Percentiles rank a stretch among this genome's conserved stretches.
phyloP scores from a whole-genome alignment of 2,797 vertebrate genomes.

The Sphenopsis melanotis region DNA sequence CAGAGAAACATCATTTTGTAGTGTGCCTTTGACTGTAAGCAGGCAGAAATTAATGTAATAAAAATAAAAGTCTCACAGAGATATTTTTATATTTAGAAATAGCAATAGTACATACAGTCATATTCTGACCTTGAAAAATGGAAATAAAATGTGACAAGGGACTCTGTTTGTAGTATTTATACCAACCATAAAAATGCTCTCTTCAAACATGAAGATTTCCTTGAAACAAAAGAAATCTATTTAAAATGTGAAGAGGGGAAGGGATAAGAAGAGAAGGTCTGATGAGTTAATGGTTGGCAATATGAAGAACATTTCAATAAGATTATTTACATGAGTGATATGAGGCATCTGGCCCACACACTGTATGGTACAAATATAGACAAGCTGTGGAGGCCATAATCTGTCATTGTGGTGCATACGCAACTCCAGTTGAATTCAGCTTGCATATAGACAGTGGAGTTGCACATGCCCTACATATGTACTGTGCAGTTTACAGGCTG shows the following conservation, averaged over 20 bases:
- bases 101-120: constrained; percentile 19
- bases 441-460: background rate
- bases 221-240: constrained; percentile 43
- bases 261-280: constrained; percentile 20
- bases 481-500: background rate
- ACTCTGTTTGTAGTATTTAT: constrained; percentile 17
- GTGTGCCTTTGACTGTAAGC: background rate
- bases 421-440: constrained; percentile 18
- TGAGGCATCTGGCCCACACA: constrained; percentile 33
- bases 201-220: constrained; percentile 15
- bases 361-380: constrained; percentile 40
- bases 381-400: constrained; percentile 49
- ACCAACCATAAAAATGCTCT: background rate
- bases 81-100: constrained; percentile 56
- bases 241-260: constrained; percentile 48
- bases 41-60: constrained; percentile 51
- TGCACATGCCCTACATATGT: background rate
- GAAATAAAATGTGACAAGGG: constrained; percentile 23
- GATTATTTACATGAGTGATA: constrained; percentile 41
- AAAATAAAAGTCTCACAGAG: constrained; percentile 55
- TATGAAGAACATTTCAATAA: constrained; percentile 22
- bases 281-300: constrained; percentile 26
- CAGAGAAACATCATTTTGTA: background rate
- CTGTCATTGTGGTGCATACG: constrained; percentile 1
- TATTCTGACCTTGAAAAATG: constrained; percentile 51